phyloP scores from a whole-genome alignment of 2,888 invertebrate genomes.

The Prionchulus punctatus region DNA sequence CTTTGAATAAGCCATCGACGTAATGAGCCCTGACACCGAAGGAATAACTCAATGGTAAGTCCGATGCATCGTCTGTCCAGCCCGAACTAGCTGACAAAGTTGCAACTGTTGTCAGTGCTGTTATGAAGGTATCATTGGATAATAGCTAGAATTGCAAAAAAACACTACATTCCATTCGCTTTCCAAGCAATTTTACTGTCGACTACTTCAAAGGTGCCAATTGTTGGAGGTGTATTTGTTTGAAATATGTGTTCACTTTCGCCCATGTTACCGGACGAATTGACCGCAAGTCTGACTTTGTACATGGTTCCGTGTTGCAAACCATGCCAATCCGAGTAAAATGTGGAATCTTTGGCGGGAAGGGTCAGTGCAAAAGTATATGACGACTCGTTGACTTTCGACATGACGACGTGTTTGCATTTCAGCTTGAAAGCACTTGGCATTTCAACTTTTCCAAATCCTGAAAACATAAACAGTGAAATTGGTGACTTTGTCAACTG shows the following conservation, averaged over 20 bases:
- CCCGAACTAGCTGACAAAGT: not conserved
- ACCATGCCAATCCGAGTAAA: not conserved
- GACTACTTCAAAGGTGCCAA: not conserved
- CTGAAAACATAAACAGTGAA: too few species aligned
- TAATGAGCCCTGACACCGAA: not conserved
- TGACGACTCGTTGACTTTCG: too few species aligned
- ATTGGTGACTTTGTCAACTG: too few species aligned
- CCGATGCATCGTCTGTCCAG: not conserved
- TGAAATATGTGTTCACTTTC: not conserved
- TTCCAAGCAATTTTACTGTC: not conserved
- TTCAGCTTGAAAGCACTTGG: too few species aligned
- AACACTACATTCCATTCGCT: not conserved
- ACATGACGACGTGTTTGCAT: too few species aligned
- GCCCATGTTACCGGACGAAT: not conserved
- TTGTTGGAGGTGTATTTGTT: not conserved
- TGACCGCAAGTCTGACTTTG: not conserved
- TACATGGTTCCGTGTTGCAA: not conserved
- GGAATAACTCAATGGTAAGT: not conserved
- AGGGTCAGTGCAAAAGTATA: not conserved
- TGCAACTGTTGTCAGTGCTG: not conserved
- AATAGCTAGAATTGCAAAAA: not conserved
- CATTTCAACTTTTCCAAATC: too few species aligned
- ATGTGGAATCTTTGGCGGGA: not conserved
- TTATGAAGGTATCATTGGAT: not conserved
- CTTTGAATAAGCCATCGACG: not conserved